These are phyloP conservation scores for Brachystomella parvula DNA, from an alignment of 1,140 invertebrate genomes.

Conservation along the genomic window DNA sequence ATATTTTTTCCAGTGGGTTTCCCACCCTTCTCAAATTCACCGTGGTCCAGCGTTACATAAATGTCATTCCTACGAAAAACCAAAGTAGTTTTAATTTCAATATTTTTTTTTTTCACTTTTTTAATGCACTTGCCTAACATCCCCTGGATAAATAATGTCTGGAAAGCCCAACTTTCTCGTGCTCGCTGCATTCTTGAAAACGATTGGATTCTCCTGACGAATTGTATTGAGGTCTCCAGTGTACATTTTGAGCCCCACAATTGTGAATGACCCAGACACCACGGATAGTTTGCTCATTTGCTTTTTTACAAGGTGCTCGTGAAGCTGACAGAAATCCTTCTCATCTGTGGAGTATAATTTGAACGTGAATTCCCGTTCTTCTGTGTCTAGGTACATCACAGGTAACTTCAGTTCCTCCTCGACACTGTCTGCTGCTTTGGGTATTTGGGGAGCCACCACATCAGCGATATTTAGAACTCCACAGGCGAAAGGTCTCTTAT, in stretches of 20 bases:
- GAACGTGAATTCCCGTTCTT: conserved; percentile 60
- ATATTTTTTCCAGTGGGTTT: conserved; percentile 93
- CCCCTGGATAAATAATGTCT: conserved; percentile 92
- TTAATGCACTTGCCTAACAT: conserved; percentile 50
- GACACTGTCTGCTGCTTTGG: not conserved
- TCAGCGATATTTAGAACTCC: conserved; percentile 57
- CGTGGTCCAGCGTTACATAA: conserved; percentile 76
- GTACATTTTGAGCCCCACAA: conserved; percentile 62
- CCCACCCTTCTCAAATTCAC: conserved; percentile 88
- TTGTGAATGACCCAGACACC: conserved; percentile 51
- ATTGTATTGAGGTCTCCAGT: conserved; percentile 66
- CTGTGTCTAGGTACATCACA: conserved; percentile 1
- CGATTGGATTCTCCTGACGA: conserved; percentile 62
- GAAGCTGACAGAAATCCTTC: conserved; percentile 80
- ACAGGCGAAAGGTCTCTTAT: conserved; percentile 71
- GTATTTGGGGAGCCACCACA: conserved; percentile 23
- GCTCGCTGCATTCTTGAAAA: conserved; percentile 68
- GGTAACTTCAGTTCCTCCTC: not conserved
- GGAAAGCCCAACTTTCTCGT: conserved; percentile 86
- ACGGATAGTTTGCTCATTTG: conserved; percentile 14
- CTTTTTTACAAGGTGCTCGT: conserved; percentile 67
- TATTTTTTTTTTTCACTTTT: not conserved
- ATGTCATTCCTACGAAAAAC: conserved; percentile 70
- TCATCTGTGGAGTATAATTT: conserved; percentile 80
- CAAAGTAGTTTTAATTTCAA: conserved; percentile 10